These are phyloP conservation scores for Battus philenor DNA, from an alignment of 1,140 invertebrate species.

Conservation along the genomic window DNA sequence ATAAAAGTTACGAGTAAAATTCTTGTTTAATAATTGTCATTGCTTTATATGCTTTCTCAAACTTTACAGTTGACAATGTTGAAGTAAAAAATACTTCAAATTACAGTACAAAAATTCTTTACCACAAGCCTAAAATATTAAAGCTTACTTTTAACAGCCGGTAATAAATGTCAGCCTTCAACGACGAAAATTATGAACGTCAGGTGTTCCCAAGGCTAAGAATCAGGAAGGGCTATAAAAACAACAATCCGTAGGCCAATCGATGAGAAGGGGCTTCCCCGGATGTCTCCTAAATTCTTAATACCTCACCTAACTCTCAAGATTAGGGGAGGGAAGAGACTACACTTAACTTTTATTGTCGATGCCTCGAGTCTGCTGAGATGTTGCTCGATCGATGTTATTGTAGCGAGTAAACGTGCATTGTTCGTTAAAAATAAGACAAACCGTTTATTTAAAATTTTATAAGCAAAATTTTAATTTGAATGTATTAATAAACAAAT, in stretches of 20 bases:
- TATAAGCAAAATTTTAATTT: too few species aligned
- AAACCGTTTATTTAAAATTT: too few species aligned
- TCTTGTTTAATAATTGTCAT: too few species aligned
- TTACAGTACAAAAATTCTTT: too few species aligned
- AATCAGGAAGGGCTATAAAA: constrained; percentile 34
- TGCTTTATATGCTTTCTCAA: too few species aligned
- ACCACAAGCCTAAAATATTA: too few species aligned
- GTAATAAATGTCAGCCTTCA: constrained; percentile 14
- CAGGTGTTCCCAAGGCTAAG: constrained; percentile 18
- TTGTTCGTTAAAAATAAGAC: constrained; percentile 9
- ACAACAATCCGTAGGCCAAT: constrained; percentile 33
- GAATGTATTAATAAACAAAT: too few species aligned
- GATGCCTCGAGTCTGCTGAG: constrained; percentile 31
- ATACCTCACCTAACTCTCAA: constrained; percentile 68
- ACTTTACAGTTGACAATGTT: too few species aligned
- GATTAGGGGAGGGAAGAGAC: constrained; percentile 49
- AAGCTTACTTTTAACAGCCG: constrained; percentile 11
- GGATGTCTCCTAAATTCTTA: constrained; percentile 62
- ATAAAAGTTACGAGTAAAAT: too few species aligned
- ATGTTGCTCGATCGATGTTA: constrained; percentile 35
- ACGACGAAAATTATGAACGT: constrained; percentile 18
- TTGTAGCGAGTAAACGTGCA: constrained; percentile 3
- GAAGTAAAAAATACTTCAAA: too few species aligned
- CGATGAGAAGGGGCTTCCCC: constrained; percentile 35
- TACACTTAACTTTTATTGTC: constrained; percentile 55